phyloP scores from a whole-genome alignment of 2,888 invertebrate species.

The Eulithis testata region DNA sequence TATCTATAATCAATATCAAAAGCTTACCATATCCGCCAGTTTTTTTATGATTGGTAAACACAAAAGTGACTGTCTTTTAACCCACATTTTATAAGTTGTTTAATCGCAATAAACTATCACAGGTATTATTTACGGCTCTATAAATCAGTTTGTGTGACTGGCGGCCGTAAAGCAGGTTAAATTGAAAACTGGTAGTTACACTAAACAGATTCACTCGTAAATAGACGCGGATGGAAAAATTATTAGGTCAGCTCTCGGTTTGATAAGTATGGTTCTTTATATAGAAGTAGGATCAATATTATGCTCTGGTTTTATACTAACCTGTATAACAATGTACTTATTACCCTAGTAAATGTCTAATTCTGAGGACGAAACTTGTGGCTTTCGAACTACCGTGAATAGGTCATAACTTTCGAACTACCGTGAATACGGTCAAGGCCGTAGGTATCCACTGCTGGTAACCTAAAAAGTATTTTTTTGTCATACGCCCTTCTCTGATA shows the following conservation, averaged over 20 bases:
- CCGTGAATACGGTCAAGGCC: too few relatives aligned
- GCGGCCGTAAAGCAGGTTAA: conserved; percentile 32
- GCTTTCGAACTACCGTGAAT: too few relatives aligned
- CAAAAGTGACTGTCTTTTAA: conserved; percentile 22
- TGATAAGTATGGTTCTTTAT: too few relatives aligned
- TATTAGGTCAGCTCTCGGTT: conserved; percentile 14
- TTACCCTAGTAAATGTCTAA: too few relatives aligned
- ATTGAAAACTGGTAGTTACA: conserved; percentile 36
- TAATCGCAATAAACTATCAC: conserved; percentile 21
- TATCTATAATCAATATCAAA: not conserved
- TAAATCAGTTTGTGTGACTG: conserved; percentile 38
- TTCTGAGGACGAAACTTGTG: too few relatives aligned
- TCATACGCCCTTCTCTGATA: too few relatives aligned
- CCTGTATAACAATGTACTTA: too few relatives aligned
- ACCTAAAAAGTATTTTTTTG: too few relatives aligned
- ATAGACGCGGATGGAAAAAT: conserved; percentile 25
- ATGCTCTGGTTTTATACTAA: too few relatives aligned
- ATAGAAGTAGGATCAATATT: too few relatives aligned
- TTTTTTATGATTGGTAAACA: conserved; percentile 6
- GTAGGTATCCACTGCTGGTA: too few relatives aligned
- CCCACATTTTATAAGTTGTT: conserved; percentile 27
- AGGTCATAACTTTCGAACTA: too few relatives aligned
- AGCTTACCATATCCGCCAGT: not conserved
- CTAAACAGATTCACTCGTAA: conserved; percentile 24
- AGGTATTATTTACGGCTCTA: conserved; percentile 31